Evolutionary conservation across 64 coral and sea anemone genomes (phyloP).

Genomic region (Montipora capricornis): DNA sequence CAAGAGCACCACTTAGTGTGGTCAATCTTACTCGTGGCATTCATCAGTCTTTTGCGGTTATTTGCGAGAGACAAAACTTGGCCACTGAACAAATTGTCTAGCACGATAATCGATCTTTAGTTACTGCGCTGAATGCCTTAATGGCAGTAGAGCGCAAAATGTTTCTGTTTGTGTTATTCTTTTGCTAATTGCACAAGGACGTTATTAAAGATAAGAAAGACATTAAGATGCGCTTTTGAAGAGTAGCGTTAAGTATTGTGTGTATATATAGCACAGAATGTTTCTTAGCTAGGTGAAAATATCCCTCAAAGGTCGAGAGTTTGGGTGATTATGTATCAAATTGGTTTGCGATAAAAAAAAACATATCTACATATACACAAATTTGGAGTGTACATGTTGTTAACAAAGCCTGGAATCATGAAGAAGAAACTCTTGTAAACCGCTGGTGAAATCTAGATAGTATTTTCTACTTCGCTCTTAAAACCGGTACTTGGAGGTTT

Average conservation of each 20-base stretch:
- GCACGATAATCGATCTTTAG: constrained; percentile 4
- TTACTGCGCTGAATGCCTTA: background rate
- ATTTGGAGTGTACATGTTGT: background rate
- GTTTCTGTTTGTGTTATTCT: constrained; percentile 32
- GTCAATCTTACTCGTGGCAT: background rate
- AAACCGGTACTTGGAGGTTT: background rate
- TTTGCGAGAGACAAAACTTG: background rate
- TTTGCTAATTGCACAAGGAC: constrained; percentile 16
- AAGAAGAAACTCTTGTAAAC: constrained; percentile 6
- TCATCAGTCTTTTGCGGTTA: background rate
- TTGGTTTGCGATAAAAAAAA: background rate
- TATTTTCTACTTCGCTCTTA: constrained; percentile 2
- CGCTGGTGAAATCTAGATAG: background rate
- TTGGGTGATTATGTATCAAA: background rate
- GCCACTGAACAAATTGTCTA: background rate
- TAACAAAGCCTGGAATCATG: background rate
- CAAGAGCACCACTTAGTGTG: background rate
- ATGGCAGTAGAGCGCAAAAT: constrained; percentile 1
- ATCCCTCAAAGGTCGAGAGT: background rate
- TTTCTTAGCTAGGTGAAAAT: background rate
- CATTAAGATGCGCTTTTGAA: constrained; percentile 4
- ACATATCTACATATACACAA: background rate
- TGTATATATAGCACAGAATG: background rate
- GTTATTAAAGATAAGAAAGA: constrained; percentile 10
- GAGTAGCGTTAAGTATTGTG: background rate